Percentiles rank a stretch among this genome's conserved stretches.
These are phyloP conservation scores for Drosophila orena DNA, from an alignment of 1,140 invertebrate species.

Conservation along the genomic window DNA sequence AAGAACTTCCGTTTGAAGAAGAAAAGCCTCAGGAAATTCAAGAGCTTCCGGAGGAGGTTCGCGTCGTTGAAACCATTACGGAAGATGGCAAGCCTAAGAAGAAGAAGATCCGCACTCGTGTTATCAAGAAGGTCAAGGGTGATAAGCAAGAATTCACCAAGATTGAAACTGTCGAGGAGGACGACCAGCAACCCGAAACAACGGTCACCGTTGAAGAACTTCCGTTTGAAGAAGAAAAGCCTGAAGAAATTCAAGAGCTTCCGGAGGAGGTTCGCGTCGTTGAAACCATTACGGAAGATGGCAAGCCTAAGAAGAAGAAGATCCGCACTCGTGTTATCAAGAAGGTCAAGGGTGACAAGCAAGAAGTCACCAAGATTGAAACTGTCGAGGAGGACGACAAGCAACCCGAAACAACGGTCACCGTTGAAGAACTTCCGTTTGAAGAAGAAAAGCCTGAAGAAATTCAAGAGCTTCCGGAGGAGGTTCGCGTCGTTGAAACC, in stretches of 20 bases:
- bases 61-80: conserved; percentile 1
- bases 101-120: conserved; percentile 10
- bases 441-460: neutral
- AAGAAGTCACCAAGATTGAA: conserved; percentile 10
- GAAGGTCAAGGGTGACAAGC: conserved; percentile 11
- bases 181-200: neutral
- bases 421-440: neutral
- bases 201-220: neutral
- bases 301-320: conserved; percentile 10
- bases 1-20: neutral
- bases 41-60: conserved; percentile 9
- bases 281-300: conserved; percentile 1
- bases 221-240: neutral
- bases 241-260: conserved; percentile 3
- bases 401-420: neutral
- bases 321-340: conserved; percentile 6
- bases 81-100: conserved; percentile 9
- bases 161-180: conserved; percentile 10
- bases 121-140: conserved; percentile 11
- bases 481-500: conserved; percentile 14
- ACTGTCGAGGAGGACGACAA: conserved; percentile 8
- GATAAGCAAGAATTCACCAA: conserved; percentile 7
- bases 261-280: conserved; percentile 7
- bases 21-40: conserved; percentile 1
- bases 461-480: conserved; percentile 6